These are phyloP conservation scores for Muricea muricata DNA, from an alignment of 92 coral and sea anemone genomes.

Conservation along the genomic window DNA sequence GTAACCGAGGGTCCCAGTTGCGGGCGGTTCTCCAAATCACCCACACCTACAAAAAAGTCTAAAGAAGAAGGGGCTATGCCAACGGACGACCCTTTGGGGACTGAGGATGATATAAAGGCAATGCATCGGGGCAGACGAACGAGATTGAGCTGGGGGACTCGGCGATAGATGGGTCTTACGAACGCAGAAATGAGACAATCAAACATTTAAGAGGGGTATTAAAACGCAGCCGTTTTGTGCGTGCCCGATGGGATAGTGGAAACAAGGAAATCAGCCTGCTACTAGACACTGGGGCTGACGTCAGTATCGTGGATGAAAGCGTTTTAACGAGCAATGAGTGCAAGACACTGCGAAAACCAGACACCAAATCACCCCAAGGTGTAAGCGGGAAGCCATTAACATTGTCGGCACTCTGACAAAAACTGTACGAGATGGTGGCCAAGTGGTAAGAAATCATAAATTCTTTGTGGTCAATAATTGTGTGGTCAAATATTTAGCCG, in stretches of 20 bases:
- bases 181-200: conserved; percentile 11
- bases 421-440: conserved; percentile 12
- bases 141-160: not conserved
- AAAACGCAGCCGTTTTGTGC: conserved; percentile 25
- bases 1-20: conserved; percentile 16
- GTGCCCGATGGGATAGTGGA: conserved; percentile 14
- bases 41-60: not conserved
- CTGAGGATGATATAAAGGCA: not conserved
- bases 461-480: conserved; percentile 17
- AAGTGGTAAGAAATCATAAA: conserved; percentile 30
- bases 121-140: not conserved
- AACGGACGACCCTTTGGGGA: not conserved
- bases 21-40: not conserved
- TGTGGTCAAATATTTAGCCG: conserved; percentile 32
- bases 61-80: not conserved
- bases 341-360: not conserved
- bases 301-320: conserved; percentile 26
- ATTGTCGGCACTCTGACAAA: conserved; percentile 33
- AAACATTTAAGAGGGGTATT: conserved; percentile 16
- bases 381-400: conserved; percentile 18
- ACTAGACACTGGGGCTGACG: conserved; percentile 27
- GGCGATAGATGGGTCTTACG: not conserved
- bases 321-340: conserved; percentile 12
- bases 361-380: not conserved
- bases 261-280: not conserved